Percentiles rank a stretch among this genome's conserved stretches.
phyloP scores from a whole-genome alignment of 1,140 invertebrate genomes.

The Ceratitis capitata region DNA sequence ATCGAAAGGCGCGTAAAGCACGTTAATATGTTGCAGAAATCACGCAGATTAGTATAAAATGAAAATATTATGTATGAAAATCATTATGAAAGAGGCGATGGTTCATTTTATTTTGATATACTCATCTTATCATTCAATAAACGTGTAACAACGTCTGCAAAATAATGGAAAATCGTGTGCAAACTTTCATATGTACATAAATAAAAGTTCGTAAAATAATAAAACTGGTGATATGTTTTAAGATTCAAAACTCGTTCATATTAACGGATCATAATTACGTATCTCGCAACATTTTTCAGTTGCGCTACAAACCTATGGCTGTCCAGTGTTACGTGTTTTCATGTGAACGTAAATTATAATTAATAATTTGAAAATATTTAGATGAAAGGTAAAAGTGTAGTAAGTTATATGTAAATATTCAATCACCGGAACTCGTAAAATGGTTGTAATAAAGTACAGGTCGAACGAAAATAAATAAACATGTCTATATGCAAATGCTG shows the following conservation, averaged over 20 bases:
- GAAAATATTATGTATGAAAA: neutral
- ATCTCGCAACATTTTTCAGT: no score
- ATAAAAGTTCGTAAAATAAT: neutral
- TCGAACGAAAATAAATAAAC: no score
- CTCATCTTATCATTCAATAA: neutral
- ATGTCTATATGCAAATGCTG: no score
- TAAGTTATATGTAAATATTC: no score
- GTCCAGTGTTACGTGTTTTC: neutral
- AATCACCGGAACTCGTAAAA: no score
- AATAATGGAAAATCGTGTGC: neutral
- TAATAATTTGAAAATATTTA: constrained; percentile 7
- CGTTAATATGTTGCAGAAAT: neutral
- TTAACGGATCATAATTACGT: no score
- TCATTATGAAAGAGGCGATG: neutral
- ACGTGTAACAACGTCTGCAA: neutral
- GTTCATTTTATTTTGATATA: neutral
- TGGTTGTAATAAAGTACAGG: no score
- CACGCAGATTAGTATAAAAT: neutral
- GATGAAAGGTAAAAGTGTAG: no score
- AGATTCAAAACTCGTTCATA: no score
- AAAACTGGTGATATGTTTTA: neutral
- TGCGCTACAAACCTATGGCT: no score
- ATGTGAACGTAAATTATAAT: neutral
- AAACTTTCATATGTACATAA: neutral
- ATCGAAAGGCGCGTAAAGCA: neutral